phyloP scores from a whole-genome alignment of 2,797 vertebrate genomes.

The Aselliscus stoliczkanus region DNA sequence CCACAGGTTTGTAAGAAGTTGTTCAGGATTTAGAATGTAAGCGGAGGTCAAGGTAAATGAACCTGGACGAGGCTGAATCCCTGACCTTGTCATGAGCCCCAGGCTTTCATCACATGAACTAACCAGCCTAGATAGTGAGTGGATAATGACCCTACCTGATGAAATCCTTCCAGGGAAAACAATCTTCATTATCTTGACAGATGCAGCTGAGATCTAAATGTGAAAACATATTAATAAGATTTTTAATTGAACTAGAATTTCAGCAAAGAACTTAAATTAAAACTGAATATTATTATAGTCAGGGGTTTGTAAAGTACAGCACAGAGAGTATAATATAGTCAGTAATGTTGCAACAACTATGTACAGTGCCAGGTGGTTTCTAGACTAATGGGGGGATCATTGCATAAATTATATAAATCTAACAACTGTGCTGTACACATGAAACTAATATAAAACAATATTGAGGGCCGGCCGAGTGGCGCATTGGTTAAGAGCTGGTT shows the following conservation, averaged over 20 bases:
- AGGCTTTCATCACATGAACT: not conserved
- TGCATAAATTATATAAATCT: too few relatives aligned
- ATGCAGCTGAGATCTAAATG: not conserved
- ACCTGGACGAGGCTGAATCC: not conserved
- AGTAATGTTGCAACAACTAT: too few relatives aligned
- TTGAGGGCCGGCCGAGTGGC: too few relatives aligned
- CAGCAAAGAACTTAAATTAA: constrained; percentile 1
- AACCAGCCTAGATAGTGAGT: not conserved
- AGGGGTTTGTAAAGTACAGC: too few relatives aligned
- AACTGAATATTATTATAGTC: not conserved
- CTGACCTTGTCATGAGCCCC: not conserved
- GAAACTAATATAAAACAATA: too few relatives aligned
- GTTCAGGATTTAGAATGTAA: constrained; percentile 3
- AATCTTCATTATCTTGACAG: constrained; percentile 13
- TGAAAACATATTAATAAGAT: not conserved
- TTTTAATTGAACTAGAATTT: constrained; percentile 25
- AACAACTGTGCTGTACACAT: too few relatives aligned
- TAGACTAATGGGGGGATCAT: too few relatives aligned
- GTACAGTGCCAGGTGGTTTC: too few relatives aligned
- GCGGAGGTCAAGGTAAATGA: not conserved
- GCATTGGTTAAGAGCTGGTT: too few relatives aligned
- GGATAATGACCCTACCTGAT: constrained; percentile 9
- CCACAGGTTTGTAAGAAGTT: not conserved
- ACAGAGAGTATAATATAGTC: too few relatives aligned
- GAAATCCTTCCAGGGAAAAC: not conserved